These are phyloP conservation scores for Dendroctonus valens DNA, from an alignment of 1,140 invertebrate genomes.

Conservation along the genomic window DNA sequence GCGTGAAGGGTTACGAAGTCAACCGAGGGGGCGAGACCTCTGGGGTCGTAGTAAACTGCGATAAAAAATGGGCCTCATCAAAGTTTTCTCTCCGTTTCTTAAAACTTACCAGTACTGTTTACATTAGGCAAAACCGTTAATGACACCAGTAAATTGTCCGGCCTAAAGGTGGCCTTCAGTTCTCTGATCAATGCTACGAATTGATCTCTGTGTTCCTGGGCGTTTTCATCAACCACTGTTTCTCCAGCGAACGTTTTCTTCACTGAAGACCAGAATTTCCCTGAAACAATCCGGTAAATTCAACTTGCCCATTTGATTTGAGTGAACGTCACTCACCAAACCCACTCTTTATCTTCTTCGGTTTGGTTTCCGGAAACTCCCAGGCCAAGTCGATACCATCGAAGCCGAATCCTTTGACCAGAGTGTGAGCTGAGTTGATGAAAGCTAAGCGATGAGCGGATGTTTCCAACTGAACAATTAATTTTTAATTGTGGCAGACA, in stretches of 20 bases:
- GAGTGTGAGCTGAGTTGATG: constrained; percentile 67
- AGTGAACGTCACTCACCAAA: constrained; percentile 15
- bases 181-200: constrained; percentile 72
- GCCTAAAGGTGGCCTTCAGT: constrained; percentile 65
- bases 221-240: constrained; percentile 71
- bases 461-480: constrained; percentile 58
- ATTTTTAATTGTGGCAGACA: not conserved
- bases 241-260: constrained; percentile 71
- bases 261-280: constrained; percentile 66
- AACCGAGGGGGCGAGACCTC: constrained; percentile 66
- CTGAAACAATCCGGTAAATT: constrained; percentile 10
- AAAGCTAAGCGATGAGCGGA: constrained; percentile 69
- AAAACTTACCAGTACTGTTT: constrained; percentile 64
- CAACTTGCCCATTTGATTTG: not conserved
- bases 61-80: constrained; percentile 2
- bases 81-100: not conserved
- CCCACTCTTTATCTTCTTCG: constrained; percentile 60
- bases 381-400: constrained; percentile 83
- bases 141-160: constrained; percentile 64
- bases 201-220: constrained; percentile 72
- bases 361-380: constrained; percentile 79
- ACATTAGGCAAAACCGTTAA: constrained; percentile 74
- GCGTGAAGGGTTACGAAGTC: constrained; percentile 78
- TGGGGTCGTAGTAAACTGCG: constrained; percentile 76
- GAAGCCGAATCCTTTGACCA: constrained; percentile 73